Evolutionary conservation across 2,113 vertebrate species (phyloP).

Genomic region (Misgurnus mizolepis): DNA sequence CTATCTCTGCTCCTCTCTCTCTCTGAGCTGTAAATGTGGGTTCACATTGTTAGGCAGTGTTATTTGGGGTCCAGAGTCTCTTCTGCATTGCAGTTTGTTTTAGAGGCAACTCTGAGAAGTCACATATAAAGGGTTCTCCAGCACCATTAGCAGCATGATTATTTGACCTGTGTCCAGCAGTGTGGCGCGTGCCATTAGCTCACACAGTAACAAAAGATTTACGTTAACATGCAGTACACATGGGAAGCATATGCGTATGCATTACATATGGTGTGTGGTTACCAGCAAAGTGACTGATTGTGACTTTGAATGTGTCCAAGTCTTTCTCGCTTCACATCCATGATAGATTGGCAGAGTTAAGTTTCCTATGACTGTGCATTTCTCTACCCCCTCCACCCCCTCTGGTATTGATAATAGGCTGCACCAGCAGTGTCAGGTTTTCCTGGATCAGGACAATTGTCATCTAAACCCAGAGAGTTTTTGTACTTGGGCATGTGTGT

Average conservation of each 20-base stretch:
- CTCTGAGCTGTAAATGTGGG: conserved; percentile 52
- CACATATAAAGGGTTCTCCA: not conserved
- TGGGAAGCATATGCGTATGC: not conserved
- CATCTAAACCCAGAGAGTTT: conserved; percentile 17
- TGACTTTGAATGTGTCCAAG: conserved; percentile 49
- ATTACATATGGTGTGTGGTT: not conserved
- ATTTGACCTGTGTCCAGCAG: not conserved
- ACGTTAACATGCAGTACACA: not conserved
- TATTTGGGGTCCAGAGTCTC: conserved; percentile 66
- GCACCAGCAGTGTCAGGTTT: conserved; percentile 47
- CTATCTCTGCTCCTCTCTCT: conserved; percentile 42
- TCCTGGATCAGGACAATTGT: conserved; percentile 33
- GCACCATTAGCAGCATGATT: not conserved
- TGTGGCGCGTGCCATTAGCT: not conserved
- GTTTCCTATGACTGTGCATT: conserved; percentile 58
- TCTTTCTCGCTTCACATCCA: conserved; percentile 12
- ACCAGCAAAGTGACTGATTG: conserved; percentile 2
- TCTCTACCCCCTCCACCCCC: conserved; percentile 10
- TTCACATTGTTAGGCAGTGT: conserved; percentile 69
- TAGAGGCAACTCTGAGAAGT: conserved; percentile 32
- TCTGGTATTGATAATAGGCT: conserved; percentile 39
- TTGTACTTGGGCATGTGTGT: conserved; percentile 24
- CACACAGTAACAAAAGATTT: not conserved
- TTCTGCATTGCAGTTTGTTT: conserved; percentile 75
- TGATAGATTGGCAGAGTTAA: conserved; percentile 46